phyloP scores from a whole-genome alignment of 2,113 vertebrate species.

The Eudyptes chrysolophus region DNA sequence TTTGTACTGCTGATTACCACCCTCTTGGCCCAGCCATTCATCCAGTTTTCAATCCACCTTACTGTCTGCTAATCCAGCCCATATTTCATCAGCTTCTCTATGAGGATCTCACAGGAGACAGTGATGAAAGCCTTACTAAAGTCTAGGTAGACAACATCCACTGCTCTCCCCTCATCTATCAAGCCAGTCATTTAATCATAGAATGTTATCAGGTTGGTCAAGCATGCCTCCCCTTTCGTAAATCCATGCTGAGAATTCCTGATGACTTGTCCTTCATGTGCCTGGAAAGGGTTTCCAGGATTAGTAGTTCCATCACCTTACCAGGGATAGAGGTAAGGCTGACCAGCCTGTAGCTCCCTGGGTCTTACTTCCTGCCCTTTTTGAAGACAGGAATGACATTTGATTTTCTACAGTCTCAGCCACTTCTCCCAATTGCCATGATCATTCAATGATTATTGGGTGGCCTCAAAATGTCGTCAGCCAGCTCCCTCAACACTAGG shows the following conservation, averaged over 20 bases:
- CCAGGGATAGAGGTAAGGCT: background rate
- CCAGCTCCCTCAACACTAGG: background rate
- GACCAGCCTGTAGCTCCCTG: background rate
- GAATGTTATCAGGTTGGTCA: background rate
- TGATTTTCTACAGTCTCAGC: background rate
- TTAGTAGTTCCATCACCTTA: background rate
- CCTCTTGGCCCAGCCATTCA: background rate
- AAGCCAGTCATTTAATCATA: background rate
- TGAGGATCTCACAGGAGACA: background rate
- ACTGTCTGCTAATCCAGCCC: background rate
- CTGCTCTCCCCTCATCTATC: background rate
- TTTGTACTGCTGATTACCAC: background rate
- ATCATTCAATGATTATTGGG: background rate
- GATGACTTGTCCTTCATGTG: background rate
- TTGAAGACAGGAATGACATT: background rate
- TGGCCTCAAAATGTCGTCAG: background rate
- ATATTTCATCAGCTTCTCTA: background rate
- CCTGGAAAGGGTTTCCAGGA: background rate
- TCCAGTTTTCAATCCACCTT: background rate
- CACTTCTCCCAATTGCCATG: background rate
- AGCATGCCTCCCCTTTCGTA: accelerated
- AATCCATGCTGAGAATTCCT: background rate
- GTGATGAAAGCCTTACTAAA: background rate
- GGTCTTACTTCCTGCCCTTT: background rate
- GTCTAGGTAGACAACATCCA: background rate